phyloP scores from a whole-genome alignment of 2,888 invertebrate species.

The Lasioglossum calceatum region DNA sequence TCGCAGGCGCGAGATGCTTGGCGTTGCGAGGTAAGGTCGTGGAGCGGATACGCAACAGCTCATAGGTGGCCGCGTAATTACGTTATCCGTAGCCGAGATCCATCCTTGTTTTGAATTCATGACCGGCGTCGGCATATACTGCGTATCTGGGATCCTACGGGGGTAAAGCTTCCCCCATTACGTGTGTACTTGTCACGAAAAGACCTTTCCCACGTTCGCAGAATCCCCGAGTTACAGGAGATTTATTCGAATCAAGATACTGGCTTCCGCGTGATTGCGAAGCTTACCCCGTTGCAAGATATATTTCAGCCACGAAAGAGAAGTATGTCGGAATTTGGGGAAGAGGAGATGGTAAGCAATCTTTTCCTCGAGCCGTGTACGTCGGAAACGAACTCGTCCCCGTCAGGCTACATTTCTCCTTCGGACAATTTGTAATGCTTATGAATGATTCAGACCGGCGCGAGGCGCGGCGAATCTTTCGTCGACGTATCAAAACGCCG shows the following conservation, averaged over 20 bases:
- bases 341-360: conserved; percentile 45
- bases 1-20: conserved; percentile 6
- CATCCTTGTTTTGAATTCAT: conserved; percentile 72
- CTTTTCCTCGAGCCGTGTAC: conserved; percentile 42
- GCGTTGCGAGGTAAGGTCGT: conserved; percentile 44
- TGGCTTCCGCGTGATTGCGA: conserved; percentile 68
- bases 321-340: conserved; percentile 62
- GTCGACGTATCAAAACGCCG: conserved; percentile 22
- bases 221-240: conserved; percentile 74
- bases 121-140: conserved; percentile 50
- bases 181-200: conserved; percentile 72
- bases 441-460: conserved; percentile 37
- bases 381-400: conserved; percentile 52
- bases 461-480: neutral
- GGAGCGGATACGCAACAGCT: conserved; percentile 36
- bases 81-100: conserved; percentile 57
- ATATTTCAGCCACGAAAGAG: conserved; percentile 72
- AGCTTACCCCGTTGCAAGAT: conserved; percentile 63
- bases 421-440: conserved; percentile 47
- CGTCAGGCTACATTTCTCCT: conserved; percentile 29
- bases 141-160: conserved; percentile 51
- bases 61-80: conserved; percentile 63
- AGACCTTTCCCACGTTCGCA: conserved; percentile 54
- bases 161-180: conserved; percentile 71
- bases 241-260: conserved; percentile 80